phyloP scores from a whole-genome alignment of 2,888 invertebrate genomes.

The Spodoptera littoralis region DNA sequence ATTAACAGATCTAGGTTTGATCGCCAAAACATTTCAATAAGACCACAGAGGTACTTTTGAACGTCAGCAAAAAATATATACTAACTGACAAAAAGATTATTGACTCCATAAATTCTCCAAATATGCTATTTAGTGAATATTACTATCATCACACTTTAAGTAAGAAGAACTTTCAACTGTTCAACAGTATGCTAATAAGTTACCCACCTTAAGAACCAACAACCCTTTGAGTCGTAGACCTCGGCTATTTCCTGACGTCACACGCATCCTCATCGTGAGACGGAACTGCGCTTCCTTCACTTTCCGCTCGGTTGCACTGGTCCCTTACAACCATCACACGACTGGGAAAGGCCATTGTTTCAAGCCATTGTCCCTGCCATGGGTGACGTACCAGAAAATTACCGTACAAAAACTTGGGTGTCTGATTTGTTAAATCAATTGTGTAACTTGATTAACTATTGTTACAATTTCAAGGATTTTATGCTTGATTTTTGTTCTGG shows the following conservation, averaged over 20 bases:
- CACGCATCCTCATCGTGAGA: conserved; percentile 64
- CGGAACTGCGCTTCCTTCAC: conserved; percentile 80
- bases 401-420: conserved; percentile 20
- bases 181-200: conserved; percentile 13
- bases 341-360: conserved; percentile 70
- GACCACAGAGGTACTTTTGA: too few relatives aligned
- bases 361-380: conserved; percentile 64
- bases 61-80: too few relatives aligned
- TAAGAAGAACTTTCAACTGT: conserved; percentile 5
- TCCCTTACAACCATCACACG: conserved; percentile 65
- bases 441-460: conserved; percentile 26
- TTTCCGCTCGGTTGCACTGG: conserved; percentile 74
- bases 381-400: conserved; percentile 57
- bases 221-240: conserved; percentile 50
- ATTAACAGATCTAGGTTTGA: too few relatives aligned
- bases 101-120: too few relatives aligned
- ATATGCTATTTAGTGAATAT: background rate
- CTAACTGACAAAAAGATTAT: too few relatives aligned
- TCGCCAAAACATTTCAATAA: too few relatives aligned
- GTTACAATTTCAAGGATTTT: conserved; percentile 17
- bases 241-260: conserved; percentile 60
- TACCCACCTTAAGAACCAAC: conserved; percentile 33
- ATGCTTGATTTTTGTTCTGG: conserved; percentile 10
- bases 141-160: background rate
- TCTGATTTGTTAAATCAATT: conserved; percentile 32